Evolutionary conservation across 2,113 vertebrate species (phyloP), one percentile per base, ranked within the genome.

Genomic region (Podarcis raffonei): DNA sequence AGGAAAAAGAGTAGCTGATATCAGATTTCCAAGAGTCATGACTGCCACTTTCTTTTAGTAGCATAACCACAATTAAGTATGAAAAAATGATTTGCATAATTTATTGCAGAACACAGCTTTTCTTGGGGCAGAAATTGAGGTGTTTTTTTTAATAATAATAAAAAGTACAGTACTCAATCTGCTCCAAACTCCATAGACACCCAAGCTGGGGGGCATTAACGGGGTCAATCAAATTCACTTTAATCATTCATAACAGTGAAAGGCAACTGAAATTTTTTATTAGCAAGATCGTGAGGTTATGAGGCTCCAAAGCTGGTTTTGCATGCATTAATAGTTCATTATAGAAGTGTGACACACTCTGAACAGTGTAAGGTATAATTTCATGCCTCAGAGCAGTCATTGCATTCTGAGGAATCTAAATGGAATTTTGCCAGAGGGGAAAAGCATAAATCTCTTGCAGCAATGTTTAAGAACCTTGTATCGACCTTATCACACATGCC

Each of bases 341-440:
- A 42, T 27, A 87, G 2, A 86, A 85, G 39, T 42, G 81, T 59
- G 78, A 27, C 83, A 82, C 69, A 68, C 25, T 30, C 87, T 87
- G 9, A 59, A 59, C 13, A 68, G n/a, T 82, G 32, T 66, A 77
- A 89, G 68, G 91, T 89, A 69, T 39, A 82, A 42, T 69, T 20
- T 90, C 37, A 85, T 94, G 74, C 59, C 59, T 92, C 83, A 87
- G 92, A 78, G 83, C 57, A 35, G 62, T 89, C 85, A 57, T 66
- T 87, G 35, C 78, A 92, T 89, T 90, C 79, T 62, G 32, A 84
- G 39, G 62, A 32, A 9, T 81, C 5, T 62, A 90, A 81, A 90
- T 91, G 48, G 78, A 12, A 87, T 92, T 91, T 86, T 65, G 20
- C 8, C 32, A 77, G 76, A 80, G 66, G 71, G 59, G 84, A 32